Conservation (phyloP, 2,888 invertebrate species). For the Melinaea menophilus region DNA sequence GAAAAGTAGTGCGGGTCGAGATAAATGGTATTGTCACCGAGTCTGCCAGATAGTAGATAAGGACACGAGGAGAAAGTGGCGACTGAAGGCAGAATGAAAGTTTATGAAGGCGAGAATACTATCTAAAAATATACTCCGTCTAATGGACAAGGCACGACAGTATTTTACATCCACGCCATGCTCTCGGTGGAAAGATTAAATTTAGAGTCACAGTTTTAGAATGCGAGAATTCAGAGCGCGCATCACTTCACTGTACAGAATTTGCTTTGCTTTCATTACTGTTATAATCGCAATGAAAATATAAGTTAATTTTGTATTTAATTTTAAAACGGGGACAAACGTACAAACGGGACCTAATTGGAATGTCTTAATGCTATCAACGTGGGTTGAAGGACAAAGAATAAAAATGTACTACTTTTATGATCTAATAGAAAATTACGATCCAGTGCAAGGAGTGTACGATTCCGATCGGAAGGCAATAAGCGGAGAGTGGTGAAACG, state of each 20-base stretch:
- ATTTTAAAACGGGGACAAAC: not conserved
- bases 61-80: slow-evolving; percentile 35
- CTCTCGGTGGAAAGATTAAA: slow-evolving; percentile 61
- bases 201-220: slow-evolving; percentile 66
- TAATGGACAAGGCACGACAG: slow-evolving; percentile 66
- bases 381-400: no score
- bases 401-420: slow-evolving; percentile 25
- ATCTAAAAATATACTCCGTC: slow-evolving; percentile 65
- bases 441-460: slow-evolving; percentile 49
- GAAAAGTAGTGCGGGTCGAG: slow-evolving; percentile 26
- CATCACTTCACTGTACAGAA: slow-evolving; percentile 25
- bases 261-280: slow-evolving; percentile 23
- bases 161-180: slow-evolving; percentile 59
- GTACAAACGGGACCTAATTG: no score
- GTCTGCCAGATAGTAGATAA: slow-evolving; percentile 30
- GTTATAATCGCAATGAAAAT: not conserved
- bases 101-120: slow-evolving; percentile 48
- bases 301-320: not conserved
- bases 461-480: slow-evolving; percentile 57
- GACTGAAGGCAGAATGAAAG: slow-evolving; percentile 45
- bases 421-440: slow-evolving; percentile 47
- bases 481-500: slow-evolving; percentile 67
- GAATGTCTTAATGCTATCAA: no score
- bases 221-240: slow-evolving; percentile 46
- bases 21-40: slow-evolving; percentile 32